phyloP scores from a whole-genome alignment of 2,113 vertebrate genomes.

The Lepus americanus region DNA sequence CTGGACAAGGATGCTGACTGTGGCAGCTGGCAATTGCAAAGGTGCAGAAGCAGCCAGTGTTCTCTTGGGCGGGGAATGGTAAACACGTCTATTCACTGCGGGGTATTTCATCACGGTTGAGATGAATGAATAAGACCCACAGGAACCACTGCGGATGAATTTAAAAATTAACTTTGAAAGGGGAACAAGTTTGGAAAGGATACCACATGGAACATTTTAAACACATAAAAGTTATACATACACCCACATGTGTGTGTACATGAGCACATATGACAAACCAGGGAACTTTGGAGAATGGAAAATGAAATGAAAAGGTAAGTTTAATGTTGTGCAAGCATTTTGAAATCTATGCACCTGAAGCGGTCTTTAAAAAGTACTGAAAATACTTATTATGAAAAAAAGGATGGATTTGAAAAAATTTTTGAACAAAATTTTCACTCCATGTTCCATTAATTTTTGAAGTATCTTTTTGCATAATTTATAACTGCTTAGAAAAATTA shows the following conservation, averaged over 20 bases:
- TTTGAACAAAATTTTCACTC: too few relatives aligned
- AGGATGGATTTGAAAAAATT: too few relatives aligned
- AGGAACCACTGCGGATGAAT: not conserved
- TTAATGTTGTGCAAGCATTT: too few relatives aligned
- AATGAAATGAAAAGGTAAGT: too few relatives aligned
- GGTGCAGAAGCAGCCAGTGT: not conserved
- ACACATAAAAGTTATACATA: not conserved
- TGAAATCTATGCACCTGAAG: too few relatives aligned
- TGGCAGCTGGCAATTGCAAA: not conserved
- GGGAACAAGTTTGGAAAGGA: not conserved
- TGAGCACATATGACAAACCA: too few relatives aligned
- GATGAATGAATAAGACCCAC: not conserved
- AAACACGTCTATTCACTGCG: not conserved
- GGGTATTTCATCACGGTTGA: not conserved
- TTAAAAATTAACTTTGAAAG: not conserved
- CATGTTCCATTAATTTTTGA: too few relatives aligned
- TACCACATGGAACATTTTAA: not conserved
- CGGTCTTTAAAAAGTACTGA: too few relatives aligned
- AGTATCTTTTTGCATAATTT: not conserved
- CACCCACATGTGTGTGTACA: fast-evolving
- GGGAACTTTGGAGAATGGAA: too few relatives aligned
- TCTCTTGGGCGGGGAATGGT: not conserved
- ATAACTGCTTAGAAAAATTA: not conserved
- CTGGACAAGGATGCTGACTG: not conserved
- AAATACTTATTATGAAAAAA: too few relatives aligned